Conservation (phyloP, 2,797 vertebrate genomes). For the Capromys pilorides region DNA sequence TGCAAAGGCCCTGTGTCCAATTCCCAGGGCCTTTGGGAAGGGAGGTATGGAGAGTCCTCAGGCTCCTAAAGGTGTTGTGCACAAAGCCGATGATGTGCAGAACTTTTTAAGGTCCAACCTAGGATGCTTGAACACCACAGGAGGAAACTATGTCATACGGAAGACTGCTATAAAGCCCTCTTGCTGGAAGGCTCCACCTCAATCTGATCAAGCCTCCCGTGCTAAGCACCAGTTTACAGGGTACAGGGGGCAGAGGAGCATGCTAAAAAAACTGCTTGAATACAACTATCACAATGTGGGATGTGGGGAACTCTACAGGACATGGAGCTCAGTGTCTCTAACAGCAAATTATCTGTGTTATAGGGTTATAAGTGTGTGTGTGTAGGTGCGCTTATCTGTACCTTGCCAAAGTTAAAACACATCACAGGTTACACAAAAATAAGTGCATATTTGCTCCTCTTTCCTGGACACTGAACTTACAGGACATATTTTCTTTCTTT, state of each 20-base stretch:
- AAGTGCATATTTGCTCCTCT: not conserved
- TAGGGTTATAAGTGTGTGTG: not conserved
- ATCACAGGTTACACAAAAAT: not conserved
- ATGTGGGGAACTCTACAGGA: not conserved
- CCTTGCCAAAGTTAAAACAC: constrained; percentile 6
- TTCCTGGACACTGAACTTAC: not conserved
- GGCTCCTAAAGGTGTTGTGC: not conserved
- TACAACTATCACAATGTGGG: not conserved
- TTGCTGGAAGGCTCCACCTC: not conserved
- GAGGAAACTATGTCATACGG: not conserved
- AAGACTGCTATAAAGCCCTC: not conserved
- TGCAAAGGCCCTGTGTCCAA: not conserved
- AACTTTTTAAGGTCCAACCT: not conserved
- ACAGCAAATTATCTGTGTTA: not conserved
- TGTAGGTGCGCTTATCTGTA: not conserved
- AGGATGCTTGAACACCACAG: not conserved
- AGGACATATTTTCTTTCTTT: not conserved
- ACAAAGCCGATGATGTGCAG: not conserved
- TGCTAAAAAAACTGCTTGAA: not conserved
- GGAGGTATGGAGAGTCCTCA: not conserved
- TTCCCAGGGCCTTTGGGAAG: not conserved
- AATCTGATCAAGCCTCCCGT: not conserved
- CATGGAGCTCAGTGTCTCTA: not conserved
- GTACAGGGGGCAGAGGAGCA: not conserved
- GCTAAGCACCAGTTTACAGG: not conserved